Base-by-base conservation (phyloP, 2,888 invertebrate genomes). In the Scrobipalpa costella region DNA sequence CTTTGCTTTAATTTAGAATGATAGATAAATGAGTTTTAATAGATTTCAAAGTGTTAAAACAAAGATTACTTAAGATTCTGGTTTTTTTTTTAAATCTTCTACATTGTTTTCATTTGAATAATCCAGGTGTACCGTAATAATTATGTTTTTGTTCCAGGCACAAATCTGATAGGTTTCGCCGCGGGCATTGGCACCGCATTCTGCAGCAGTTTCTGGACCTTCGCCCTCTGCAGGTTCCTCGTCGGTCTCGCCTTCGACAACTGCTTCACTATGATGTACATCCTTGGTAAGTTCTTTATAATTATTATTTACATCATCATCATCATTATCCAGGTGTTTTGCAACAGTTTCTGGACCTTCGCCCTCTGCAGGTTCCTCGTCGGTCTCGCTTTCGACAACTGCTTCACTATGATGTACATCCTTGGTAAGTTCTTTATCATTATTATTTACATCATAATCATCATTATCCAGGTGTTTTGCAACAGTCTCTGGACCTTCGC, bases 391-490 rank as follows among this genome's bases (percentile, higher is more conserved):
- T 97, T 96, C 76, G 97, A 97, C 82, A 97, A 97, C 84, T 96
- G 96, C 79, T 97, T 97, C 79, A 95, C 96, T 58, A 96, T 97
- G 94, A 97, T 97, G 96, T 97, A 97, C 74, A 97, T 97, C 80
- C 89, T 97, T 70, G 96, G 97, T 97, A 86, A 94, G 94, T 81
- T 34, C 1, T n/a, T 13, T 15, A 6, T 2, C 2, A 5, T 19
- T 11, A 50, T 50, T 19, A 36, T 58, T 17, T 0, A 15, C 19
- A 19, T 57, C 7, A 9, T 36, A 6, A 2, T 27, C 7, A 60
- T 40, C 44, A 9, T 59, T 9, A 17, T 21, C 15, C 13, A 49
- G 0, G 95, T 95, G 0, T 95, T 95, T 77, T 90, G 94, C 13
- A 86, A 89, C 52, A 93, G 93, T 13, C 97, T 97, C 82, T 95